These are phyloP conservation scores for Myotis daubentonii DNA, from an alignment of 2,797 vertebrate species.

Conservation along the genomic window DNA sequence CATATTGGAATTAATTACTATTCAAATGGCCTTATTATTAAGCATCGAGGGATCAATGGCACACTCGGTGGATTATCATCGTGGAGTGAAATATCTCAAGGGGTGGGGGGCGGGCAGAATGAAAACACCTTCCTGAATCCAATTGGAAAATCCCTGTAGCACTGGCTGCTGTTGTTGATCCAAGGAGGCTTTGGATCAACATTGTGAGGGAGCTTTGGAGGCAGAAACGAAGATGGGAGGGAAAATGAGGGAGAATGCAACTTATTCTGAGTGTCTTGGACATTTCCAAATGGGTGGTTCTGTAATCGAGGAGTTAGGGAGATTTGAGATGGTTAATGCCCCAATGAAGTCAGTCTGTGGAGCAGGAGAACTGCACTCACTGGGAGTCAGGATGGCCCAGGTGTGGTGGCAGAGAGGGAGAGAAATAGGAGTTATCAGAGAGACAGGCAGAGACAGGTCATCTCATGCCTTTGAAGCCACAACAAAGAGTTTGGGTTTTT, in stretches of 20 bases:
- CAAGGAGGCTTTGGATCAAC: background rate
- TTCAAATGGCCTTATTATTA: slow-evolving; percentile 68
- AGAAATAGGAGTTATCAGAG: background rate
- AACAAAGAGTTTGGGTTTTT: background rate
- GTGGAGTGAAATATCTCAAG: slow-evolving; percentile 25
- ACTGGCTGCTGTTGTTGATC: slow-evolving; percentile 59
- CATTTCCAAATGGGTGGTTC: background rate
- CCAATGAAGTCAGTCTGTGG: fast-evolving
- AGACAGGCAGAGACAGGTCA: background rate
- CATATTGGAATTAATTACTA: slow-evolving; percentile 81
- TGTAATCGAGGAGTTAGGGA: background rate
- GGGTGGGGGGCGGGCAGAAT: slow-evolving; percentile 35
- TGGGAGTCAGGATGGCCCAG: background rate
- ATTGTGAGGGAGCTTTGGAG: background rate
- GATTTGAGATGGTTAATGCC: background rate
- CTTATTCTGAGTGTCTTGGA: background rate
- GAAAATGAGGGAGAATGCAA: background rate
- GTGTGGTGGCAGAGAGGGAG: background rate
- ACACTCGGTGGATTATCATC: slow-evolving; percentile 59
- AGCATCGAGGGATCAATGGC: slow-evolving; percentile 58
- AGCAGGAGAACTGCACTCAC: background rate
- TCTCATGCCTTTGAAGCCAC: background rate
- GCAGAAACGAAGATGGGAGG: background rate
- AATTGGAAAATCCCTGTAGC: slow-evolving; percentile 66
- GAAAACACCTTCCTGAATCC: slow-evolving; percentile 68